phyloP scores from a whole-genome alignment of 2,113 vertebrate genomes.

The Tricholaema leucomelas region DNA sequence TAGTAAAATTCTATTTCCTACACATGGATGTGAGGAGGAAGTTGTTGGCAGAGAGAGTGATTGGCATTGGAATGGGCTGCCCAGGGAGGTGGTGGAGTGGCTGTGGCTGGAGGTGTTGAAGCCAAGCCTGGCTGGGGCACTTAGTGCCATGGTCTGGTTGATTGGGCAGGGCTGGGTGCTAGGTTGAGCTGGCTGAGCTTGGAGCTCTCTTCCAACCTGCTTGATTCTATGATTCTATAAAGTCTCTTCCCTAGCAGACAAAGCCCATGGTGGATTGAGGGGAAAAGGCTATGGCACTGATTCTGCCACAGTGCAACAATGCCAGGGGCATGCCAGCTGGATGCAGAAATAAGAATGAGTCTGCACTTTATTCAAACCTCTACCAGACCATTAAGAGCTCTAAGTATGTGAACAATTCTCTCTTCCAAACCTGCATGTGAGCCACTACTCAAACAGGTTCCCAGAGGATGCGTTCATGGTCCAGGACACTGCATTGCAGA shows the following conservation, averaged over 20 bases:
- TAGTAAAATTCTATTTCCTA: background rate
- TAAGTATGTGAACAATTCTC: conserved; percentile 23
- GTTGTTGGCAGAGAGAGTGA: too few species aligned
- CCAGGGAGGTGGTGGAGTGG: too few species aligned
- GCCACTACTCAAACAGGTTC: background rate
- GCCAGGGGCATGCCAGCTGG: background rate
- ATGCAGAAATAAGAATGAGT: background rate
- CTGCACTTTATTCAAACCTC: conserved; percentile 20
- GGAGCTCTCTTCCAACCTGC: too few species aligned
- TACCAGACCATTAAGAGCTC: background rate
- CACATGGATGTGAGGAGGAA: too few species aligned
- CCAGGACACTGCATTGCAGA: background rate
- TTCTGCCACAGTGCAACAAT: background rate
- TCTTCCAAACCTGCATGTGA: conserved; percentile 7
- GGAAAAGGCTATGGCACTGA: background rate
- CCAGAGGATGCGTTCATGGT: background rate
- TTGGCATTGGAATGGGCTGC: too few species aligned
- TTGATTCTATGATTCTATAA: too few species aligned
- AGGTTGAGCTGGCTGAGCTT: too few species aligned
- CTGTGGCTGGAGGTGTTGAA: too few species aligned
- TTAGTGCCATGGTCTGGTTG: too few species aligned
- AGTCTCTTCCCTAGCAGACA: background rate
- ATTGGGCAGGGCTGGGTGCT: too few species aligned
- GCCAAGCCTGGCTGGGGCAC: too few species aligned
- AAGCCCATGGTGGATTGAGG: background rate